phyloP scores from a whole-genome alignment of 2,113 vertebrate genomes.

The Petrocephalus microphthalmus region DNA sequence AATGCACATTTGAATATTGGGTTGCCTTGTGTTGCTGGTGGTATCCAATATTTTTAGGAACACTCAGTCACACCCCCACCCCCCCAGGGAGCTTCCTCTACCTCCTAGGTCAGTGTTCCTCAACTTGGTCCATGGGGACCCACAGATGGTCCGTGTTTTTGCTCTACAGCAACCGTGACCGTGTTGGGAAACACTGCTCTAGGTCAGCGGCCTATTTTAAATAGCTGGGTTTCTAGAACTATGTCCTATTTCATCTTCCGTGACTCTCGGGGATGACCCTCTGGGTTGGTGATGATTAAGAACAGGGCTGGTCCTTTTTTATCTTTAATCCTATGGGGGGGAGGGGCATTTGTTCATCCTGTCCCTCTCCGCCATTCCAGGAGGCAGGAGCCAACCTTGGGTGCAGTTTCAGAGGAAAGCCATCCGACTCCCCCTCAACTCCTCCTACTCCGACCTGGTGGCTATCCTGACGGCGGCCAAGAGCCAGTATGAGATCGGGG shows the following conservation, averaged over 20 bases:
- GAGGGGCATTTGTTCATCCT: neutral
- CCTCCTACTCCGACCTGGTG: slow-evolving; percentile 79
- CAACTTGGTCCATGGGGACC: neutral
- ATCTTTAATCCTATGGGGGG: neutral
- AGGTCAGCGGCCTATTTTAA: neutral
- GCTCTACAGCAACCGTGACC: neutral
- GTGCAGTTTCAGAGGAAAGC: slow-evolving; percentile 84
- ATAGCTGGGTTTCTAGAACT: neutral
- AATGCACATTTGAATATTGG: neutral
- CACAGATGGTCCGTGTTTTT: neutral
- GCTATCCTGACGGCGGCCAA: slow-evolving; percentile 81
- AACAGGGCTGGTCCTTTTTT: neutral
- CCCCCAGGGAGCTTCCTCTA: neutral
- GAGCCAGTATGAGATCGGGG: slow-evolving; percentile 71
- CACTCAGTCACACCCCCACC: neutral
- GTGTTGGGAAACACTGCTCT: neutral
- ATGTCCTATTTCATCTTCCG: neutral
- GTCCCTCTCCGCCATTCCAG: slow-evolving; percentile 47
- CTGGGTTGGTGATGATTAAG: neutral
- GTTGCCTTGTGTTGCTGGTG: neutral
- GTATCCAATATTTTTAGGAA: neutral
- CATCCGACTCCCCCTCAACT: slow-evolving; percentile 69
- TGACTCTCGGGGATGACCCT: neutral
- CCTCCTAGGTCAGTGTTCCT: neutral
- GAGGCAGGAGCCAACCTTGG: slow-evolving; percentile 81